Evolutionary conservation across 2,888 invertebrate genomes (phyloP), one percentile per base, ranked within the genome.

Genomic region (Helleia helle): DNA sequence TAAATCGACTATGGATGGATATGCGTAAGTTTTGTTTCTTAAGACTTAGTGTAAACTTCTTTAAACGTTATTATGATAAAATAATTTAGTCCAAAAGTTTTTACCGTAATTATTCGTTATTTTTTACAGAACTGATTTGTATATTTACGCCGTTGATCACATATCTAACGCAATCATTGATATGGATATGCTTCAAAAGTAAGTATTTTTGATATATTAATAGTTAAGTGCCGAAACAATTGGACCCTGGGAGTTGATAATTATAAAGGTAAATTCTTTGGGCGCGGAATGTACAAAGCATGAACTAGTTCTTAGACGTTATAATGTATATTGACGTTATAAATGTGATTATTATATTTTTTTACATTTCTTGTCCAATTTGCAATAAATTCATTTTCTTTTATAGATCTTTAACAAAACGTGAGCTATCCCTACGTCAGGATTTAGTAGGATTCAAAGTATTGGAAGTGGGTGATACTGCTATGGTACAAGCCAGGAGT

Each of bases 141-240:
- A 93, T 56, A 86, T 95, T 43, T 95, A 95, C 60, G 95, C 93
- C 1, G 91, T 95, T 12, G 94, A 95, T 74, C 93, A 92, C 1
- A 83, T 90, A 51, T 89, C 93, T 3, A 95, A 95, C 60, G 88
- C 92, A 0, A 90, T 95, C 41, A 89, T 95, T 31, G 93, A 94
- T 59, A 93, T 92, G 88, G 92, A 92, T 43, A 87, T 90, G 3
- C 67, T 94, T 18, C 92, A 93, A 68, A 90, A 88, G 93, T 94
- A 84, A 88, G 87, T 48, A 37, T 9, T n/a, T n/a, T n/a, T n/a
- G n/a, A n/a, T n/a, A n/a, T n/a, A n/a, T n/a, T n/a, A n/a, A n/a
- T n/a, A n/a, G n/a, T n/a, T n/a, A n/a, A n/a, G n/a, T n/a, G n/a
- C n/a, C n/a, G n/a, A n/a, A n/a, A n/a, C n/a, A n/a, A n/a, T n/a